Evolutionary conservation across 1,140 invertebrate genomes (phyloP), one percentile per base, ranked within the genome.

Genomic region (Pachypeltis micranthus): DNA sequence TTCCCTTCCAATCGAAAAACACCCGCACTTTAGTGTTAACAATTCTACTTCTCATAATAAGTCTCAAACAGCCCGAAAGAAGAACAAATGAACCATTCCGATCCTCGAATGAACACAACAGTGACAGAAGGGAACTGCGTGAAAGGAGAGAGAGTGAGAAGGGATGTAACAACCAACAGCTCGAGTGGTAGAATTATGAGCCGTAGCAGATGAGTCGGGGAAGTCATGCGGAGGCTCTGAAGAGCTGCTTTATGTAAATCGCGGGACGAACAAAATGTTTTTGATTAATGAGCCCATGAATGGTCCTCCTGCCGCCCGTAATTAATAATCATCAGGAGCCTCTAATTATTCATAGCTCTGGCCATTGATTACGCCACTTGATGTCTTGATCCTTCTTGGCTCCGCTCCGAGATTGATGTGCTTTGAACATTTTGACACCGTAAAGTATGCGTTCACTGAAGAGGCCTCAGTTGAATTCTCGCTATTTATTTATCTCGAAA

Each of bases 321-420:
- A 51, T 51, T 51, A 51, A 51, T 51, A 51, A 51, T 51, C 47
- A 51, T 51, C 47, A 51, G 21, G 47, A 51, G 47, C 47, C 4
- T 51, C 47, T 51, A 51, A 51, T 51, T 51, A 51, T 51, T 51
- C 47, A 51, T 51, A 21, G 47, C 47, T 51, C 10, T 14, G 23
- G 23, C 47, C 47, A 51, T 51, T 51, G 47, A 51, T 51, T 51
- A 51, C 47, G 47, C 47, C 47, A 51, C 47, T 51, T 51, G 47
- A 51, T 51, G 47, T 51, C 47, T 51, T 51, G 47, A 51, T 51
- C 47, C 47, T 51, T 51, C 47, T 51, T 21, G 10, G 47, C 4
- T 16, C 31, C 47, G 7, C 34, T n/a, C 7, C 7, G 47, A 51
- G 47, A 51, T 51, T 51, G 47, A 51, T 51, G 47, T 21, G 21